These are phyloP conservation scores for Otus sunia DNA, from an alignment of 2,113 vertebrate species.

Conservation along the genomic window DNA sequence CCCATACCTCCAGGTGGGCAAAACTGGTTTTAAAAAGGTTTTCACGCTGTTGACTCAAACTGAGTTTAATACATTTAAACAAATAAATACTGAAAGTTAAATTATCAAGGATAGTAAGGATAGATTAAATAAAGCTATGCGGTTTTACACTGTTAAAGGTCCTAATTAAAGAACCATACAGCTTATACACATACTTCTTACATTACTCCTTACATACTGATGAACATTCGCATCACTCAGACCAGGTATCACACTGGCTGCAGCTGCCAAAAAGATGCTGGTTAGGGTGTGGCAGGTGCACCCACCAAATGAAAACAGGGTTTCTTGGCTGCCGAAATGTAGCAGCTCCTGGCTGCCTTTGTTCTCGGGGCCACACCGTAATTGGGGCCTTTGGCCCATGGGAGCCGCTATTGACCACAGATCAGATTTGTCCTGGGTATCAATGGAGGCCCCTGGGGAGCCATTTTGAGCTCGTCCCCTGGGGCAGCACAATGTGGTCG, in stretches of 20 bases:
- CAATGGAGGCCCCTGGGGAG: too few species aligned
- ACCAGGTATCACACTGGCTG: background rate
- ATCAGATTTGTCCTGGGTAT: too few species aligned
- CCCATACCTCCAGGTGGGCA: background rate
- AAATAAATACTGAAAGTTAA: background rate
- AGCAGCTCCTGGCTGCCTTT: too few species aligned
- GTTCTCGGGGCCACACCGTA: too few species aligned
- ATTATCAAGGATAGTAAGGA: background rate
- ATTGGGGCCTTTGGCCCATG: too few species aligned
- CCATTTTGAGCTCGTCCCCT: too few species aligned
- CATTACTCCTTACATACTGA: fast-evolving
- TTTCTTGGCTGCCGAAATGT: too few species aligned
- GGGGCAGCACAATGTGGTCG: too few species aligned
- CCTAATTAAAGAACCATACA: background rate
- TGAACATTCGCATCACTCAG: background rate
- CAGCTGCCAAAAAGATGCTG: background rate
- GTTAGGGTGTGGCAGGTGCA: background rate
- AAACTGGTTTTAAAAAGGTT: background rate
- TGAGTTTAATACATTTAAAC: background rate
- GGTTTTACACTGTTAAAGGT: background rate
- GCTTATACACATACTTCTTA: background rate
- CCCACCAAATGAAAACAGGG: too few species aligned
- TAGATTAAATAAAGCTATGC: background rate
- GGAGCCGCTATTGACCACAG: too few species aligned
- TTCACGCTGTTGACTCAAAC: background rate